Evolutionary conservation across 2,797 vertebrate genomes (phyloP), one percentile per base, ranked within the genome.

Genomic region (Gadopsis bispinosus): DNA sequence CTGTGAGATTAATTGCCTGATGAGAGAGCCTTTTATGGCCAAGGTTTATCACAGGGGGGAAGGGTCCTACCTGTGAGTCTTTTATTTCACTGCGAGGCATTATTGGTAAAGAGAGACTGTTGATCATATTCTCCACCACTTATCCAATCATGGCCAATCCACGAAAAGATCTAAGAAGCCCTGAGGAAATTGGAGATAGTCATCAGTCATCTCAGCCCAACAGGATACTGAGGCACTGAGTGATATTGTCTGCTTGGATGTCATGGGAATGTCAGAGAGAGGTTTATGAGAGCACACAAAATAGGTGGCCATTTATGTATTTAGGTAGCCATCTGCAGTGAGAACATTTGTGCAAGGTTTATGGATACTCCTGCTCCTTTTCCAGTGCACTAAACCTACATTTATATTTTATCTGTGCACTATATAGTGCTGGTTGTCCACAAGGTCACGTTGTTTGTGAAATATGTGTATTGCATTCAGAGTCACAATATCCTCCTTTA

Each of bases 1-100:
- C 72, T 63, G 54, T 60, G 78, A 91, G 92, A 94, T 93, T 92
- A 93, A 93, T 92, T 89, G 86, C 82, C 82, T 56, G 7, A 56
- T 66, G 77, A 93, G 85, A 71, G 80, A 86, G 75, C 61, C 63
- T 89, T 92, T 93, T 90, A 92, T 83, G 77, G 69, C 67, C 11
- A 16, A 68, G 65, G 75, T 92, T 93, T 91, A 89, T 89, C 87
- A 84, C 82, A 3, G 53, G 73, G 64, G 39, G 84, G 75, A 77
- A 26, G 26, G 77, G 78, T 81, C 76, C 72, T 85, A 83, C 85
- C 84, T 83, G 72, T 26, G 74, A 77, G 80, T 85, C 83, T 91
- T 90, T 87, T 87, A 81, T 91, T 91, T 89, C 77, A 75, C 71
- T 33, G 74, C 51, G 29, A 76, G 47, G 78, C 68, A 86, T 89